Evolutionary conservation across 2,797 vertebrate genomes (phyloP), one percentile per base, ranked within the genome.

Genomic region (Darevskia mixta): DNA sequence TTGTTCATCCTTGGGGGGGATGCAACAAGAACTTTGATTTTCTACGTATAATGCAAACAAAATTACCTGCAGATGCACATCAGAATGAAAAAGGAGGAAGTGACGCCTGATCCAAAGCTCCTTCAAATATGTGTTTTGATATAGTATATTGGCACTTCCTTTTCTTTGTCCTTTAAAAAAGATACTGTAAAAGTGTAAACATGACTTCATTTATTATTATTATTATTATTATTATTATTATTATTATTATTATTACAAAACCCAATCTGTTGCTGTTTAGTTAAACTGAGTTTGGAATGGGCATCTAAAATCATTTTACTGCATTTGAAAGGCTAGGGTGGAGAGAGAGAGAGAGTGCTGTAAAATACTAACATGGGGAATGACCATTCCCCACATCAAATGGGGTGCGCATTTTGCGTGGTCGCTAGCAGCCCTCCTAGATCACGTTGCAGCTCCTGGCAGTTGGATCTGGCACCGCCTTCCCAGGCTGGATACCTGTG

Each of bases 1-100:
- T 72, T 93, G 94, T 95, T 94, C 88, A 90, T 95, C 81, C 67
- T 95, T 88, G 88, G 23, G 32, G 78, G 90, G 93, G 88, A 29
- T 45, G 85, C 88, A 91, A 84, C 45, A 82, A 83, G 88, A 86
- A 88, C 87, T 82, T 80, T 84, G 89, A 72, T 89, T 89, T 92
- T 88, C 67, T 93, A 94, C 35, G 1, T 86, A 83, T 90, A 75
- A 86, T 83, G 41, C 0, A 87, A 83, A 88, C 86, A 69, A 91
- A 92, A 86, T 73, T 80, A 85, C 27, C n/a, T 64, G 82, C 87
- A 90, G 85, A 72, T 78, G 18, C 83, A 45, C 45, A 72, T 86
- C 86, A 80, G 90, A 90, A 81, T 45, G 79, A 72, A 89, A 84
- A 84, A 45, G 1, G 11, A 35, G 82, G 84, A 90, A 32, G 91